These are phyloP conservation scores for Ornithoptera alexandrae DNA, from an alignment of 2,888 invertebrate species.

Conservation along the genomic window DNA sequence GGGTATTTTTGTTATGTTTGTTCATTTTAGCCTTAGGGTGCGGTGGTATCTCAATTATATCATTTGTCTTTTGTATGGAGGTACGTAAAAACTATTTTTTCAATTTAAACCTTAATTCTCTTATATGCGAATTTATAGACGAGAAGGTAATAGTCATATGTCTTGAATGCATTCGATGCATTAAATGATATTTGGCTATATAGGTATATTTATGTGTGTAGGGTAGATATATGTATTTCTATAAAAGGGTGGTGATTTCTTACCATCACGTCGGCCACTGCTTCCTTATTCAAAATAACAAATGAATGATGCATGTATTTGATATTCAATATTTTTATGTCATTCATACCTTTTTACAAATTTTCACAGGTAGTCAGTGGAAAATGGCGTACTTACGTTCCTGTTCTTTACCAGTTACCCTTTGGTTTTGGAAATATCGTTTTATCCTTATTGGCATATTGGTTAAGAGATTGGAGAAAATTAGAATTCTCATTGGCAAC, in stretches of 20 bases:
- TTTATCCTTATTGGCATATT: constrained; percentile 80
- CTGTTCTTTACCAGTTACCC: constrained; percentile 82
- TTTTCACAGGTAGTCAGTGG: constrained; percentile 76
- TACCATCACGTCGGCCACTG: background rate
- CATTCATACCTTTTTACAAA: background rate
- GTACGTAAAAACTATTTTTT: constrained; percentile 41
- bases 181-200: background rate
- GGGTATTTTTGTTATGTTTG: constrained; percentile 75
- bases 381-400: constrained; percentile 80
- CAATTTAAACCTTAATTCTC: background rate
- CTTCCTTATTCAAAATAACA: too few relatives aligned
- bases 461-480: constrained; percentile 81
- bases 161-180: too few relatives aligned
- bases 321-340: background rate
- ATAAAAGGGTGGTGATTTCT: background rate
- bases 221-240: too few relatives aligned
- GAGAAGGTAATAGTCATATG: too few relatives aligned
- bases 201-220: background rate
- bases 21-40: constrained; percentile 80
- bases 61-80: constrained; percentile 84
- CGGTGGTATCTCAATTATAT: constrained; percentile 82
- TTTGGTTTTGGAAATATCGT: constrained; percentile 81
- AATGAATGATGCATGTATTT: background rate
- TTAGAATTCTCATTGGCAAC: constrained; percentile 78
- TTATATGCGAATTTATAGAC: too few relatives aligned